phyloP scores from a whole-genome alignment of 2,113 vertebrate species.

The Eptesicus fuscus region DNA sequence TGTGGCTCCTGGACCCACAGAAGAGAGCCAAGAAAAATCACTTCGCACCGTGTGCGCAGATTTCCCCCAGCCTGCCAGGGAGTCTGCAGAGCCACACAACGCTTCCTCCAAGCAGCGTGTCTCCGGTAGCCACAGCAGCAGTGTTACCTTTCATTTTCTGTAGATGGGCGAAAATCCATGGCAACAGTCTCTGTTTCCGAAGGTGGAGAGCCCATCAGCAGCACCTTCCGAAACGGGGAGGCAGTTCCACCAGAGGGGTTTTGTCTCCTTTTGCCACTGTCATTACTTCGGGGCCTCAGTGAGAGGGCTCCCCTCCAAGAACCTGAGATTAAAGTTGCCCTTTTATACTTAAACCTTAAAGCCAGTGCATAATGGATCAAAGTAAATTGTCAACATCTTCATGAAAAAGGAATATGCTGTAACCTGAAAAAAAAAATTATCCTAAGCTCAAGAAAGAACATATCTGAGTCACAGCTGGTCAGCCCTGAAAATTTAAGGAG shows the following conservation, averaged over 20 bases:
- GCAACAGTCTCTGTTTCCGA: neutral
- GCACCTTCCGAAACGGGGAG: neutral
- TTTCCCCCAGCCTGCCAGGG: conserved; percentile 23
- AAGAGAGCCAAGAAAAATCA: conserved; percentile 33
- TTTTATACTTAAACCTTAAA: conserved; percentile 29
- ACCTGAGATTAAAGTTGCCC: neutral
- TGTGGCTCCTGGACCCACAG: conserved; percentile 10
- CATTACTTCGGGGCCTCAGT: neutral
- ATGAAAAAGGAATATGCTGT: neutral
- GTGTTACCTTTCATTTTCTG: conserved; percentile 34
- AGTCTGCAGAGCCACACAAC: conserved; percentile 11
- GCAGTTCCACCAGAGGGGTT: neutral
- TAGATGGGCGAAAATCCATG: neutral
- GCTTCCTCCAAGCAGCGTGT: conserved; percentile 26
- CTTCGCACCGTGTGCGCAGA: neutral
- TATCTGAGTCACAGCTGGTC: neutral
- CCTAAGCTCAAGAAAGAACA: neutral
- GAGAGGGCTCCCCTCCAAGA: neutral
- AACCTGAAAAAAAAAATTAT: neutral
- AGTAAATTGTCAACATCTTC: neutral
- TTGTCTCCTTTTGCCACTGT: neutral
- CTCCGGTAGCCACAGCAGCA: conserved; percentile 44
- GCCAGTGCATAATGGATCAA: neutral
- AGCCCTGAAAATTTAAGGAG: neutral
- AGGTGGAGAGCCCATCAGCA: neutral